Evolutionary conservation across 2,113 vertebrate genomes (phyloP).

Genomic region (Penelope pileata): DNA sequence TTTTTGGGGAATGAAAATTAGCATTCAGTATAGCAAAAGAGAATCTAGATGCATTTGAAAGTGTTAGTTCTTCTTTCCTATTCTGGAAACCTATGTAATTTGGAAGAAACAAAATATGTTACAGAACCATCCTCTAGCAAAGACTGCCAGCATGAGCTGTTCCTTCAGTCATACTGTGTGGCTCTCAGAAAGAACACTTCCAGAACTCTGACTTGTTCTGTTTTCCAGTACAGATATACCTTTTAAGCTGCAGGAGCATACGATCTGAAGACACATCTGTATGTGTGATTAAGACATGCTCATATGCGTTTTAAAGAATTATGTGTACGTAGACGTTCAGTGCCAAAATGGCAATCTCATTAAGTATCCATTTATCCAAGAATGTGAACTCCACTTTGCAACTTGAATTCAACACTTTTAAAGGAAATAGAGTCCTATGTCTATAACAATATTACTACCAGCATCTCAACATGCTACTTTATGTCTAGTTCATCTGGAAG

Average conservation of each 20-base stretch:
- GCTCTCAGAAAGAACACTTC: neutral
- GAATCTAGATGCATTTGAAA: neutral
- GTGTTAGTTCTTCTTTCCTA: no score
- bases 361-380: neutral
- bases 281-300: neutral
- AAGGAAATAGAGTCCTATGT: neutral
- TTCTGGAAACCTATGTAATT: no score
- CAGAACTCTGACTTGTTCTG: neutral
- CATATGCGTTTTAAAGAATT: neutral
- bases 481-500: neutral
- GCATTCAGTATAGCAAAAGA: neutral
- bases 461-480: neutral
- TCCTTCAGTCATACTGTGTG: fast-evolving
- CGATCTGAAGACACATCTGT: neutral
- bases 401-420: neutral
- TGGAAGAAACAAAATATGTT: neutral
- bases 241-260: neutral
- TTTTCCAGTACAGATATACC: neutral
- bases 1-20: neutral
- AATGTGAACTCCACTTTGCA: neutral
- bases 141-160: neutral
- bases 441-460: neutral
- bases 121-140: neutral
- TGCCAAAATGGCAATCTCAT: neutral
- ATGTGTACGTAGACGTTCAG: neutral